Evolutionary conservation across 2,797 vertebrate species (phyloP), one percentile per base, ranked within the genome.

Genomic region (Telmatherina bonti): DNA sequence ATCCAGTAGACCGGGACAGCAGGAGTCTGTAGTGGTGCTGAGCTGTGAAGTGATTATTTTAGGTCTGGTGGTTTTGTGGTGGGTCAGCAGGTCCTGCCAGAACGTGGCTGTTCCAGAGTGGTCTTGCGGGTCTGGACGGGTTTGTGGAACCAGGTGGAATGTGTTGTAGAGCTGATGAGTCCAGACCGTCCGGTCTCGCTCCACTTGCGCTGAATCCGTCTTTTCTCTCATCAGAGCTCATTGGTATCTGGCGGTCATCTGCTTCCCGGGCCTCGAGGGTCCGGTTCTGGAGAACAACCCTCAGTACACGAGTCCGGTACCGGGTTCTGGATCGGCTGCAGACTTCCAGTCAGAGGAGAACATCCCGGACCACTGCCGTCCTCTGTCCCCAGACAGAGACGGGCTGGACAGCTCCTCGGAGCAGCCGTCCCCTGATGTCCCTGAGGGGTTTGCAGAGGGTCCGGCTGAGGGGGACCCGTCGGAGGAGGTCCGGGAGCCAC

Each of bases 241-340:
- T 89, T 99, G 98, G 98, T 99, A 98, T 95, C 89, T 99, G 89
- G 98, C 98, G 33, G 95, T 99, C 81, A 97, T 99, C 90, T 99
- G 98, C 92, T 99, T 98, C 87, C 97, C 98, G 62, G 97, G 97
- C 73, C 94, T 97, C 22, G 92, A 95, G 81, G 94, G 91, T 65
- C 93, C 95, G 1, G 88, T 93, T 56, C 91, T 89, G 62, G 95
- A 97, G 85, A 90, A 94, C 73, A 98, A 97, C 92, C 95, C 94
- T 9, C 91, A 94, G 70, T 96, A 93, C 76, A 94, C 92, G 29
- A 90, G 91, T 79, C 86, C 10, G 2, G 3, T 55, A 1, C 55
- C 95, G 63, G 88, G 83, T 91, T 70, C 95, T 89, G 51, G 91
- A 20, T 20, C 54, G 2, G 73, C 90, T 0, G 1, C 55, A 1